phyloP scores from a whole-genome alignment of 2,888 invertebrate genomes.

The Pinctada fucata region DNA sequence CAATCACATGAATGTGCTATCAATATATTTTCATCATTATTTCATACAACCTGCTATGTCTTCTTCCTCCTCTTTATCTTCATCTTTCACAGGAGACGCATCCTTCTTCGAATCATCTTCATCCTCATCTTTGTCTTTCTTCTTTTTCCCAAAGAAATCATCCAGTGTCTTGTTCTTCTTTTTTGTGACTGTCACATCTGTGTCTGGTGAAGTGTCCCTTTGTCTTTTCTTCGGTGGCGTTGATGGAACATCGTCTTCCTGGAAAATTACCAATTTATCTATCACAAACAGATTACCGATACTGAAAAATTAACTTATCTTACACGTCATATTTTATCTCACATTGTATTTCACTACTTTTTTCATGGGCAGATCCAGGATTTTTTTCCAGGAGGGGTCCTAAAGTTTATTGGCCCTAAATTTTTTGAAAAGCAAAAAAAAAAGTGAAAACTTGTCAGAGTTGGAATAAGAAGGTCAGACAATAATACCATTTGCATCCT shows the following conservation, averaged over 20 bases:
- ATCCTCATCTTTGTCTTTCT: constrained; percentile 11
- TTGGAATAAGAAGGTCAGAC: too few species aligned
- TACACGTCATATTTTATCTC: neutral
- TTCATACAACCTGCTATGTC: constrained; percentile 15
- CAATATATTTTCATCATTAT: constrained; percentile 9
- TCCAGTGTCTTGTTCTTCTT: constrained; percentile 41
- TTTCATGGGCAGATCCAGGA: too few species aligned
- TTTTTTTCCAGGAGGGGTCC: too few species aligned
- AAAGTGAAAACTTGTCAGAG: too few species aligned
- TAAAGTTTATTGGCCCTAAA: neutral
- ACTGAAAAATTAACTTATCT: neutral
- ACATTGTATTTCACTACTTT: neutral
- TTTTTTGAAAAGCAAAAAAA: too few species aligned
- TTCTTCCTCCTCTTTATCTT: constrained; percentile 15
- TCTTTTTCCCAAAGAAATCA: constrained; percentile 47
- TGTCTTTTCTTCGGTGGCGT: constrained; percentile 22
- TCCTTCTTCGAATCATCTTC: neutral
- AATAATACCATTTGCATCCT: too few species aligned
- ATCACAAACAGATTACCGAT: neutral
- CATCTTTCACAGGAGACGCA: neutral
- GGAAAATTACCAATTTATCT: constrained; percentile 2
- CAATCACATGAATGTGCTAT: too few species aligned
- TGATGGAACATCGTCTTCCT: constrained; percentile 30
- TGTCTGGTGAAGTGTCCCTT: neutral
- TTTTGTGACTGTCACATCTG: neutral